Evolutionary conservation across 2,888 invertebrate species (phyloP), one percentile per base, ranked within the genome.

Genomic region (Junonia oenone): DNA sequence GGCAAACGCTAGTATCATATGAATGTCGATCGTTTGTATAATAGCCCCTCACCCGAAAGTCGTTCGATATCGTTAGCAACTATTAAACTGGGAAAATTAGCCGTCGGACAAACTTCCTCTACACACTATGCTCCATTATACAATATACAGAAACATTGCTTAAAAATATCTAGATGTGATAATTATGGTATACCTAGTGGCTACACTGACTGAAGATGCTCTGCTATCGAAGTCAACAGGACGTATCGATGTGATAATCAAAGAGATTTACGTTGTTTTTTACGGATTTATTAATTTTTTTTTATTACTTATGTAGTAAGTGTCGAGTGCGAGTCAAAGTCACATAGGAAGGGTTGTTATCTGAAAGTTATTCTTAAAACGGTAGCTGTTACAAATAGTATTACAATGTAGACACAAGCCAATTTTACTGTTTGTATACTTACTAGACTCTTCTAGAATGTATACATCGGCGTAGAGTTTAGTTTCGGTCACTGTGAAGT

Each of bases 81-180:
- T 77, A 77, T 77, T 78, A 75, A 76, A 75, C 74, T 70, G 65
- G 64, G 70, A 63, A 74, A 74, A 78, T 79, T 81, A 76, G 75
- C 74, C 76, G 70, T 66, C 68, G 67, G 72, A 75, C 76, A 75
- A 78, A 72, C 72, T 77, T 77, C 65, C 68, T 69, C 71, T 63
- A 64, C 64, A 66, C 70, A 67, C 69, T 66, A 68, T 68, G 63
- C 35, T 67, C 67, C 68, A 65, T 67, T 60, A 62, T 63, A 63
- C 62, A 59, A 59, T 62, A 53, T 56, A 58, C 51, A 29, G 49
- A 38, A 33, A 19, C 55, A 35, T 11, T 2, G 56, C 2, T 54
- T 48, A 22, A 58, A 45, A 38, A 40, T 15, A n/a, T 19, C 38
- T 54, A 22, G 54, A 54, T 37, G 47, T 6, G 37, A 52, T 33